Evolutionary conservation across 2,113 vertebrate species (phyloP), one percentile per base, ranked within the genome.

Genomic region (Etia nguti): DNA sequence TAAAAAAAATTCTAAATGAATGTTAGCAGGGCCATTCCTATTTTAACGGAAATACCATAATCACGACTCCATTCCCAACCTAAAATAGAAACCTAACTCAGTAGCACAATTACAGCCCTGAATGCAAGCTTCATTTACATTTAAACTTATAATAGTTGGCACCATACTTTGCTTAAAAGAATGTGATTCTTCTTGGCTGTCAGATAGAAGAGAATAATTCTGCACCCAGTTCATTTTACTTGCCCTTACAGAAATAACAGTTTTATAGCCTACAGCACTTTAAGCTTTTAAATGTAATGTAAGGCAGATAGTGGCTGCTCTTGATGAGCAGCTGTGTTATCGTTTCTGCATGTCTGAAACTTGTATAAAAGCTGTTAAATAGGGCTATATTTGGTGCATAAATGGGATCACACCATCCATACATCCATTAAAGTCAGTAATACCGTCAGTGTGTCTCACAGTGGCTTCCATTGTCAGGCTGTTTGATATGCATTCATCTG

Each of bases 401-500:
- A 85, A 52, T 57, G 8, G 34, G 68, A 90, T 84, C 77, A 13
- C 62, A 43, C 80, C 60, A 79, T 73, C 88, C 75, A 91, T 86
- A 62, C 79, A 65, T 85, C 84, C 81, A 84, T 88, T 90, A 82
- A 91, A 89, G 82, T 83, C 84, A 59, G 70, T 18, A 77, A 48
- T 70, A 79, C 41, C 43, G 85, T 84, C 85, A 43, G 48, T 22
- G 29, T 57, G 87, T 60, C 79, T 83, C 79, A 57, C 36, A 43
- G 20, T 31, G 52, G 9, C 84, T 85, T 60, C 65, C 22, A 50
- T 82, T 86, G 87, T 93, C 90, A 86, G 50, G 52, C 80, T 85
- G 41, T 88, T 92, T 93, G 89, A 92, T 92, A 86, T 81, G 86
- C 84, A 91, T 88, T 94, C 89, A 93, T 94, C 90, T 88, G 80